Base-by-base conservation (phyloP, 2,113 vertebrate genomes). In the Pomatostomus ruficeps region DNA sequence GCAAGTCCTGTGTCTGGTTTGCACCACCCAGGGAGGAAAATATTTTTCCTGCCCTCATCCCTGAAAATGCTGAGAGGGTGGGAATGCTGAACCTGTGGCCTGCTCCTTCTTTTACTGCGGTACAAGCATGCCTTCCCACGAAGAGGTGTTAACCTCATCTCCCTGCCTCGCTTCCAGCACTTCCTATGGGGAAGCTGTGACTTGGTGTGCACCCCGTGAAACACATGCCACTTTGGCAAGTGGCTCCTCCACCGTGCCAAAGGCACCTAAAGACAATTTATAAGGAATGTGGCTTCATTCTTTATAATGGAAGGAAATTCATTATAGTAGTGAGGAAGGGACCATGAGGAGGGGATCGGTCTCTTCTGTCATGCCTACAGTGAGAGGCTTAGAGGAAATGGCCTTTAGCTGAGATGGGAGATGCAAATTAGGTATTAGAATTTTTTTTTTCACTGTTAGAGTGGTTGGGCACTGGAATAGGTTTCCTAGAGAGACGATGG, bases 21-120 rank as follows among this genome's bases (percentile, higher is more conserved):
- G 40, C 3, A 65, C 26, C 74, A 58, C 66, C 48, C 52, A 29
- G 31, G 45, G 36, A 73, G 18, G 9, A 68, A 78, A 90, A 43
- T n/a, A 54, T n/a, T 62, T 80, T 65, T 49, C 31, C 23, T 38
- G 12, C 24, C 23, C 21, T 51, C 35, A 43, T 61, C 40, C 40
- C 43, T 59, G 29, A 46, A 76, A 80, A 76, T 26, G 40, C 74
- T 63, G 38, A 62, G n/a, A 66, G 10, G 10, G 6, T 35, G 31
- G 24, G 42, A 63, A 61, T 4, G 28, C 5, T 16, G 35, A 33
- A 21, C 8, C 33, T 4, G 14, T 14, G 26, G 26, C 40, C 33
- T 1, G 3, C 2, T 42, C 29, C 45, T 63, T 20, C 46, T 70
- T 42, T 1, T 6, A 1, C 35, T n/a, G 63, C 0, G 1, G 43